phyloP scores from a whole-genome alignment of 1,140 invertebrate species.

The Lepeophtheirus salmonis region DNA sequence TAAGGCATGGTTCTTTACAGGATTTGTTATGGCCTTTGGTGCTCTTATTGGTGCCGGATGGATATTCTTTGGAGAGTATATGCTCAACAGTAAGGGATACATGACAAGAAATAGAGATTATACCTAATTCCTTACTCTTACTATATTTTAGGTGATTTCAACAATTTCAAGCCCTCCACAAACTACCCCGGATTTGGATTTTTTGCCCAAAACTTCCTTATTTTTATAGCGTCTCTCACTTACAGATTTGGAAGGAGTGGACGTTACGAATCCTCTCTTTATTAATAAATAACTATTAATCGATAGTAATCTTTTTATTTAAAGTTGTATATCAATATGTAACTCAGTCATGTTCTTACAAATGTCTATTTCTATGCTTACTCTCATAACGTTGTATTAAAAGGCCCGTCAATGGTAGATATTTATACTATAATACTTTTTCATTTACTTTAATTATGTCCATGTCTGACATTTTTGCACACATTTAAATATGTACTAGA shows the following conservation, averaged over 20 bases:
- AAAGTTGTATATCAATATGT: too few species aligned
- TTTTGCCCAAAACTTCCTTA: constrained; percentile 85
- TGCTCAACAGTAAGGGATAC: constrained; percentile 25
- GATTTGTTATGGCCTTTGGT: constrained; percentile 87
- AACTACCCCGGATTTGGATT: constrained; percentile 71
- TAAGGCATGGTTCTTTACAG: constrained; percentile 83
- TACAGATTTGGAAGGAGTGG: constrained; percentile 88
- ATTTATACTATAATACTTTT: too few species aligned
- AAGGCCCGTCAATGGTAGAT: too few species aligned
- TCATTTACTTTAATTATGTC: too few species aligned
- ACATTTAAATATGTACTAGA: too few species aligned
- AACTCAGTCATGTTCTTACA: too few species aligned
- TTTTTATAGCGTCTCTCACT: constrained; percentile 69
- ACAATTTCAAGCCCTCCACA: constrained; percentile 19
- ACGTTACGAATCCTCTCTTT: constrained; percentile 44
- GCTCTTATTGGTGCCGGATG: constrained; percentile 83
- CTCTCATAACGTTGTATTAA: too few species aligned
- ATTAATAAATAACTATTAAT: too few species aligned
- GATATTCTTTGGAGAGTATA: constrained; percentile 64
- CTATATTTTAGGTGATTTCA: constrained; percentile 27
- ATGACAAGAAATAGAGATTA: background rate
- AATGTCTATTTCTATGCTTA: too few species aligned
- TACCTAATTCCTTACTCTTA: background rate
- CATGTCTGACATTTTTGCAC: too few species aligned
- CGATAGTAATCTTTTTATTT: too few species aligned